phyloP scores from a whole-genome alignment of 2,113 vertebrate genomes.

The Amblyornis subalaris region DNA sequence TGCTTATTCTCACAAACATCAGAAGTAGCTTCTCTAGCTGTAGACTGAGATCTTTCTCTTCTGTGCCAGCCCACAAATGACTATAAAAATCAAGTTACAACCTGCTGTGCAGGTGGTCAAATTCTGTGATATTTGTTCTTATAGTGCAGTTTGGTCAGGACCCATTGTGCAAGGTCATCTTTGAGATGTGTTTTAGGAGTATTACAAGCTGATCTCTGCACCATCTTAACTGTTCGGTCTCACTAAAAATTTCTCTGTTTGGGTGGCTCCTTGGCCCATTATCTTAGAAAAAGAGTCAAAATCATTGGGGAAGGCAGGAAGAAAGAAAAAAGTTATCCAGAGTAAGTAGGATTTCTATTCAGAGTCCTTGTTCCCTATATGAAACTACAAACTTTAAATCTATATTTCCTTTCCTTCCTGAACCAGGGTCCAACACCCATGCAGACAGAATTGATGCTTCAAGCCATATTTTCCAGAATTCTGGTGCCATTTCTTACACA shows the following conservation, averaged over 20 bases:
- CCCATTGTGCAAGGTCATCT: not conserved
- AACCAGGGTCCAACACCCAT: not conserved
- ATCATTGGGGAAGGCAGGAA: not conserved
- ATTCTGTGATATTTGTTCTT: not conserved
- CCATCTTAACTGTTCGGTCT: not conserved
- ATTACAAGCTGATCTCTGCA: not conserved
- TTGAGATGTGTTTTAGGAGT: not conserved
- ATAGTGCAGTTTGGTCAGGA: not conserved
- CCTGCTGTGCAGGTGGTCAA: not conserved
- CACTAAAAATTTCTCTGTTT: not conserved
- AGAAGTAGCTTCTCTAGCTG: not conserved
- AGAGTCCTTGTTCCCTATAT: not conserved
- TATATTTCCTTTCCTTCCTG: not conserved
- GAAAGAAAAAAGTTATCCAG: not conserved
- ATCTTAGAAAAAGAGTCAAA: not conserved
- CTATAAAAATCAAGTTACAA: not conserved
- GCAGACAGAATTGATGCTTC: not conserved
- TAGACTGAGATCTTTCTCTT: not conserved
- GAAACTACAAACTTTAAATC: not conserved
- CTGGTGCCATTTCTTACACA: not conserved
- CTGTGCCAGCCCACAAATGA: not conserved
- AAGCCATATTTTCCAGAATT: not conserved
- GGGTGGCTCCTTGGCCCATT: not conserved
- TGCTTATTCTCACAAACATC: not conserved
- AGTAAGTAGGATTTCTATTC: not conserved